These are phyloP conservation scores for Drosophila meridionalis DNA, from an alignment of 2,888 invertebrate genomes.

Conservation along the genomic window DNA sequence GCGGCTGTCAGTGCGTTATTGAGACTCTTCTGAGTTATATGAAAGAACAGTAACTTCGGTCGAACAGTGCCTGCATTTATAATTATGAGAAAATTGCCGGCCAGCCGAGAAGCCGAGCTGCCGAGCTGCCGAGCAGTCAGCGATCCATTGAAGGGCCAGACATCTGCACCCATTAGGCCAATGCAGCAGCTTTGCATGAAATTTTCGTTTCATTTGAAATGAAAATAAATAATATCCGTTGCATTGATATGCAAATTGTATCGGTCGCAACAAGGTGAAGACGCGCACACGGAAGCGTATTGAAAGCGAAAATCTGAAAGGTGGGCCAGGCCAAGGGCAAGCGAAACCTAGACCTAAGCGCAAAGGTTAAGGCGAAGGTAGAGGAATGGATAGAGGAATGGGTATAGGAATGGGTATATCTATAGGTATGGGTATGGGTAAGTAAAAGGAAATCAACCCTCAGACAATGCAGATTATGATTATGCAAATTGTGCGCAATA, in stretches of 20 bases:
- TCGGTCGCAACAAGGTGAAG: conserved; percentile 57
- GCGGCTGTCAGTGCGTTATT: conserved; percentile 63
- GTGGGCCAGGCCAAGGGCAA: conserved; percentile 18
- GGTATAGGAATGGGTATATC: neutral
- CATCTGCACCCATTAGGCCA: conserved; percentile 74
- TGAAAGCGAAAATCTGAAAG: conserved; percentile 58
- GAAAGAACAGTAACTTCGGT: conserved; percentile 43
- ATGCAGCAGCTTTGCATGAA: conserved; percentile 66
- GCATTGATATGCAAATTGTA: conserved; percentile 80
- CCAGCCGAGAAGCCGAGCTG: conserved; percentile 12
- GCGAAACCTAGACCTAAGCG: neutral
- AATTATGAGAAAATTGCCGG: conserved; percentile 72
- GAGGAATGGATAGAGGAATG: neutral
- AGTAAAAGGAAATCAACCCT: conserved; percentile 56
- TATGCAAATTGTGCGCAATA: conserved; percentile 59
- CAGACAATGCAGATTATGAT: conserved; percentile 62
- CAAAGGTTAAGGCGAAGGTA: neutral
- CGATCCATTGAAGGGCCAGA: conserved; percentile 19
- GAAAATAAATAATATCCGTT: conserved; percentile 78
- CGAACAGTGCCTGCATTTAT: conserved; percentile 67
- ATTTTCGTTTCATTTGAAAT: conserved; percentile 62
- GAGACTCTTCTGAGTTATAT: conserved; percentile 60
- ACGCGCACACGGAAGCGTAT: conserved; percentile 67
- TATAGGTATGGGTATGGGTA: neutral
- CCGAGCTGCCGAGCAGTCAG: neutral